These are phyloP conservation scores for Blastobasis lacticolella DNA, from an alignment of 2,888 invertebrate genomes.

Conservation along the genomic window DNA sequence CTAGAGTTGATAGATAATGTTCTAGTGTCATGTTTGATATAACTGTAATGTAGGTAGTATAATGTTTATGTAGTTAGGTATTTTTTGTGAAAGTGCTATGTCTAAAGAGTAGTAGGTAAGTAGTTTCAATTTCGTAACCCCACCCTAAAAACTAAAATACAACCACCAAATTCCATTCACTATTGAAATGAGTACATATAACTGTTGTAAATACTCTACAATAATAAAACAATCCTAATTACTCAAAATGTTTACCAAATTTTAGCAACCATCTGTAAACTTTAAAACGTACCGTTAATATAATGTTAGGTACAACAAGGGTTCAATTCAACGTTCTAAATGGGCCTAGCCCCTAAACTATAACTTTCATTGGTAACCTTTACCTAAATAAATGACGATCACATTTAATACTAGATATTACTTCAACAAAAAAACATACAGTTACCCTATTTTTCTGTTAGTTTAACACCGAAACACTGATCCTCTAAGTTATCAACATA, in stretches of 20 bases:
- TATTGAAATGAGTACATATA: conserved; percentile 23
- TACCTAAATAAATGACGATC: conserved; percentile 19
- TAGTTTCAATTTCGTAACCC: conserved; percentile 20
- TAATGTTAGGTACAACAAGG: conserved; percentile 39
- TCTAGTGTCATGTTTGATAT: conserved; percentile 41
- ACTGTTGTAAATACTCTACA: conserved; percentile 9
- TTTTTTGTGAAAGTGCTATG: conserved; percentile 48
- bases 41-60: conserved; percentile 37
- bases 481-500: conserved; percentile 44
- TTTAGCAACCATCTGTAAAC: conserved; percentile 69
- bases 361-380: conserved; percentile 1
- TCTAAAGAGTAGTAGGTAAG: conserved; percentile 25
- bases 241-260: conserved; percentile 59
- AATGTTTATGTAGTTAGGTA: conserved; percentile 40
- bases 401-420: conserved; percentile 14
- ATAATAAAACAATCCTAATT: conserved; percentile 33
- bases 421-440: conserved; percentile 9
- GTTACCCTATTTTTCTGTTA: conserved; percentile 17
- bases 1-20: conserved; percentile 28
- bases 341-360: conserved; percentile 60
- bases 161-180: conserved; percentile 38
- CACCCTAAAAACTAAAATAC: conserved; percentile 21
- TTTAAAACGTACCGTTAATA: conserved; percentile 57
- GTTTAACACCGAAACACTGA: conserved; percentile 9
- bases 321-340: conserved; percentile 24